A percentile compares a stretch with the other conserved stretches of the same genome.
Evolutionary conservation across 2,888 invertebrate species (phyloP).

Genomic region (Imbricaverruca yamaguchii): DNA sequence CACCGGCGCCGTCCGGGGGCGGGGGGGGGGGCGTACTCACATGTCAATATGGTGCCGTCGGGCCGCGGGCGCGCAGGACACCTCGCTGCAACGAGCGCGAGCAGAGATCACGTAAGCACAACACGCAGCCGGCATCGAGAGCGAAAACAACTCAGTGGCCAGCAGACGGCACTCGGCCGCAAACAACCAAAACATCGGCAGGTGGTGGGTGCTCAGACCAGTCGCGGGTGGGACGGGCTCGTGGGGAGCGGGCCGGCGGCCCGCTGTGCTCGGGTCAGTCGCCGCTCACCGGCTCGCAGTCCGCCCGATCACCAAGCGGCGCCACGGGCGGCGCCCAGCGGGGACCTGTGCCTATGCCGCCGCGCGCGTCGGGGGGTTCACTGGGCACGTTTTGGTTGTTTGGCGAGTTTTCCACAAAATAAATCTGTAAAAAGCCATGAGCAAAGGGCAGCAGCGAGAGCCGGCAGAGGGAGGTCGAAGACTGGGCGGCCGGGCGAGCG

Average conservation of each 20-base stretch:
- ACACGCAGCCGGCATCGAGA: not conserved
- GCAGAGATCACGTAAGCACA: not conserved
- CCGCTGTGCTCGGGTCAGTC: too few relatives aligned
- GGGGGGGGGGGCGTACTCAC: not conserved
- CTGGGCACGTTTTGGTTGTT: constrained; percentile 10
- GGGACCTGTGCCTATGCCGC: too few relatives aligned
- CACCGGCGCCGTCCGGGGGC: not conserved
- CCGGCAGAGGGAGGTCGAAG: not conserved
- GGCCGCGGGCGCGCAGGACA: not conserved
- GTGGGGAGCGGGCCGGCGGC: not conserved
- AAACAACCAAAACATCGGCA: constrained; percentile 13
- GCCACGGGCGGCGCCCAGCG: not conserved
- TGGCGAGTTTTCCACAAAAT: constrained; percentile 14
- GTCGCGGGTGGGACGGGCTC: not conserved
- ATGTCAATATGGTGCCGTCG: not conserved
- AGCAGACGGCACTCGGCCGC: not conserved
- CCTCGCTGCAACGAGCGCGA: not conserved
- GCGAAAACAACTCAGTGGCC: not conserved
- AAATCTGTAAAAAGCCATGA: constrained; percentile 19
- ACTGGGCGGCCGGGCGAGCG: not conserved
- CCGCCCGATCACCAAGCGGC: too few relatives aligned
- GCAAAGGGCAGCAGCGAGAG: constrained; percentile 13
- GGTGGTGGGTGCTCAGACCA: not conserved
- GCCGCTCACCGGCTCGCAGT: too few relatives aligned
- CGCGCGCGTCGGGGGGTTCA: not conserved